Evolutionary conservation across 2,888 invertebrate genomes (phyloP), one percentile per base, ranked within the genome.

Genomic region (Meganola albula): DNA sequence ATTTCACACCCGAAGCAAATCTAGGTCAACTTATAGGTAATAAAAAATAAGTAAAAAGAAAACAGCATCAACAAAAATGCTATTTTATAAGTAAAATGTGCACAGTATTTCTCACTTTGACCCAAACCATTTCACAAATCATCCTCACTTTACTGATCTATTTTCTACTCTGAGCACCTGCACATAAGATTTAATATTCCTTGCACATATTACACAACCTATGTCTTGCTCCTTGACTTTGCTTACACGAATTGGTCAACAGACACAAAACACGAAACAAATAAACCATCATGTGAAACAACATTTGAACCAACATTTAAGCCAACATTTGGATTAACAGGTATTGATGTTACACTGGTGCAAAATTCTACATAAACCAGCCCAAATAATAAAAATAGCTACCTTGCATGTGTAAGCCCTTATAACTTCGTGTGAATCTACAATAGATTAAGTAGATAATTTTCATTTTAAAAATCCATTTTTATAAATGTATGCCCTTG

Each of bases 311-410:
- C n/a, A n/a, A n/a, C n/a, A n/a, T n/a, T n/a, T n/a, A n/a, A n/a
- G n/a, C n/a, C n/a, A n/a, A n/a, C n/a, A n/a, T 46, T 58, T 53
- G 29, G 53, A 45, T 53, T 59, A 54, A 33, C 55, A 59, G 58
- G 65, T 58, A 44, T 55, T 64, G 50, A 65, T 61, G 47, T 61
- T 66, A 78, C 74, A 82, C 74, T 71, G 80, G 83, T 84, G 82
- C 82, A 83, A 84, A 84, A 82, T 82, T 84, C 68, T 84, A 84
- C 85, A 84, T 85, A 82, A 63, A 79, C 85, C 85, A 85, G 85
- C 85, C 85, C 77, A 74, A 43, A 60, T 60, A 53, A 61, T 63
- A 63, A 72, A 67, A 68, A 62, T 56, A 23, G 10, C 48, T 65
- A 79, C 83, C 66, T 58, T 60, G 82, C 82, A 83, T 83, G 79